Conservation (phyloP, 2,113 vertebrate genomes). For the Pelusios castaneus region DNA sequence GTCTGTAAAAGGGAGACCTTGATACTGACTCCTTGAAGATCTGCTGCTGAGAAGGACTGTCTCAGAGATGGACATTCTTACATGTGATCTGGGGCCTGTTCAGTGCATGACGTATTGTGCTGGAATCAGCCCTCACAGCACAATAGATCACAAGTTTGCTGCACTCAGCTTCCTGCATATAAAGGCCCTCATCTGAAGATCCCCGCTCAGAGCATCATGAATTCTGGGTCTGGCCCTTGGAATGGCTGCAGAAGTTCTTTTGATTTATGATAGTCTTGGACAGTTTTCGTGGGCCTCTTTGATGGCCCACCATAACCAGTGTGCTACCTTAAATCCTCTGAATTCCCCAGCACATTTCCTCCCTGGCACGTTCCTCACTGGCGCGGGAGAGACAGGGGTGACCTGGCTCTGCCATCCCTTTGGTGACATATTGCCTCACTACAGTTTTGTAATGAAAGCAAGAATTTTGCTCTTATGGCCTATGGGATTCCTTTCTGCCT, state of each 20-base stretch:
- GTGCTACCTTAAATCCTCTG: neutral
- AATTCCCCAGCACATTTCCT: neutral
- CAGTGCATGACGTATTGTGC: neutral
- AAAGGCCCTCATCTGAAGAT: neutral
- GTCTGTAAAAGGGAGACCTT: neutral
- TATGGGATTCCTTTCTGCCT: neutral
- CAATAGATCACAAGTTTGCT: neutral
- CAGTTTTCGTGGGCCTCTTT: neutral
- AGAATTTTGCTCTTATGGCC: neutral
- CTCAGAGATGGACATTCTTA: neutral
- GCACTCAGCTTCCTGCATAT: neutral
- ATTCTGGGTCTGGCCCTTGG: neutral
- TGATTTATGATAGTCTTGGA: neutral
- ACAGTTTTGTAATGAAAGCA: neutral
- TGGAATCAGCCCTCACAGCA: neutral
- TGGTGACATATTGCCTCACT: neutral
- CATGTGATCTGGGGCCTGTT: neutral
- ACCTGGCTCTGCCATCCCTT: neutral
- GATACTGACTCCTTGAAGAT: neutral
- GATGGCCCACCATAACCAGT: neutral
- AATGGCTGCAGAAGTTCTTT: neutral
- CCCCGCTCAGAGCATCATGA: too few relatives aligned
- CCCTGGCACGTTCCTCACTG: neutral
- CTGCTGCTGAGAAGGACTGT: neutral
- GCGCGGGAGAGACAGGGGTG: neutral